Conservation (phyloP, 2,113 vertebrate species). For the Rattus norvegicus region GRCr8 NC_086020.1:238647501-238648000, state of each 20-base stretch:
- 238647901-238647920: conserved; percentile 10
- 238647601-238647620: not conserved
- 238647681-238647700: not conserved
- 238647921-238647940: conserved; percentile 19
- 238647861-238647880: not conserved
- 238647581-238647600: not conserved
- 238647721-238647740: not conserved
- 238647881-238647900: not conserved
- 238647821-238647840: not conserved
- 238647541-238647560: not conserved
- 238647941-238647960: not conserved
- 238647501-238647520: too few relatives aligned
- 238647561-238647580: not conserved
- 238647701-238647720: not conserved
- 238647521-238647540: too few relatives aligned
- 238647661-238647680: not conserved
- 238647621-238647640: conserved; percentile 35
- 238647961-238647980: not conserved
- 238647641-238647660: not conserved
- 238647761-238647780: conserved; percentile 19
- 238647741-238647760: not conserved
- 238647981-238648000: conserved; percentile 45
- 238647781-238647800: not conserved
- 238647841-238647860: not conserved
- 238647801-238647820: not conserved